These are phyloP conservation scores for Poecilus cupreus DNA, from an alignment of 2,888 invertebrate genomes.

Conservation along the genomic window DNA sequence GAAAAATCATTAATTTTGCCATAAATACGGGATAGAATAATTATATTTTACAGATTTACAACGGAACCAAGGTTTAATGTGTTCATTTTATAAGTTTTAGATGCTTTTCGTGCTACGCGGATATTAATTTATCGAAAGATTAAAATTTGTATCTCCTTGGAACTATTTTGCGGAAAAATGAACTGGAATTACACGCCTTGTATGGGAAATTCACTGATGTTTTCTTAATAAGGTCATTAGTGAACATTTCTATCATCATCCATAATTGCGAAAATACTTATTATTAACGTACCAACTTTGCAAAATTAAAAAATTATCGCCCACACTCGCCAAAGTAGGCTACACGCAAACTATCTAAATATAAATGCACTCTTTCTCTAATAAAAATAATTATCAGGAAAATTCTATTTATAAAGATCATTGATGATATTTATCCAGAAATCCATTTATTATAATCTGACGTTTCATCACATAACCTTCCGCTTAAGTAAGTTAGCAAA, in stretches of 20 bases:
- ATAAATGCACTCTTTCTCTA: no score
- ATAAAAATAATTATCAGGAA: no score
- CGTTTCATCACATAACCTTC: no score
- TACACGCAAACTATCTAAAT: neutral
- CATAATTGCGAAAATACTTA: slow-evolving; percentile 22
- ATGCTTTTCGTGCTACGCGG: slow-evolving; percentile 49
- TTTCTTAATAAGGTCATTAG: slow-evolving; percentile 48
- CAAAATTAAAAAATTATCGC: neutral
- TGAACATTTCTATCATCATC: neutral
- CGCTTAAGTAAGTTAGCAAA: no score
- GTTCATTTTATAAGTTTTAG: slow-evolving; percentile 55
- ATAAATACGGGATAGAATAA: slow-evolving; percentile 69
- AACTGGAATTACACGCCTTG: slow-evolving; percentile 17
- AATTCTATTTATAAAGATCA: no score
- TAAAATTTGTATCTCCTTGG: slow-evolving; percentile 48
- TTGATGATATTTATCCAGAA: no score
- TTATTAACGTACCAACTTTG: slow-evolving; percentile 1
- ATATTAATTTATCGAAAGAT: slow-evolving; percentile 58
- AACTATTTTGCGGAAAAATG: slow-evolving; percentile 20
- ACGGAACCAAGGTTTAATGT: slow-evolving; percentile 47
- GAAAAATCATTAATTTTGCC: slow-evolving; percentile 71
- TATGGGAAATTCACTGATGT: slow-evolving; percentile 50
- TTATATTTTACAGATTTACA: slow-evolving; percentile 66
- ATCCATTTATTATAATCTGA: no score
- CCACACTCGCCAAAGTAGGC: neutral